Evolutionary conservation across 2,888 invertebrate genomes (phyloP), one percentile per base, ranked within the genome.

Genomic region (Melieria picta): DNA sequence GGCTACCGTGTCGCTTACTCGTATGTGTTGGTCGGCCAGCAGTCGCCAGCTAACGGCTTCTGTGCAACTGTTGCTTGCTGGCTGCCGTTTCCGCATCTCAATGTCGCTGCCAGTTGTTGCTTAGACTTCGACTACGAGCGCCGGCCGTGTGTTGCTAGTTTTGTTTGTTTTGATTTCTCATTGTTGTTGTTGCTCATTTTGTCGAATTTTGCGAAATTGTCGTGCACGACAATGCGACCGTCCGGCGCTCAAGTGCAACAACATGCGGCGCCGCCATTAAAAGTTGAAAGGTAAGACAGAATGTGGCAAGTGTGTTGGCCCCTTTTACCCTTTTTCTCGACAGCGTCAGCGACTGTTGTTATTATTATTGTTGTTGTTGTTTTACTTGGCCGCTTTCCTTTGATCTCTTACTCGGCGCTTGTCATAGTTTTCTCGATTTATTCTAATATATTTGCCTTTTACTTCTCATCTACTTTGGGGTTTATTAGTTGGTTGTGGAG

Each of bases 11-110:
- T 45, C 16, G 52, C 60, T 30, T 13, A 52, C 30, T 67, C 58
- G 60, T 67, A 30, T 30, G 30, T 30, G 30, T 30, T 30, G 30
- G 30, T 30, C 30, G 30, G 30, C 3, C 64, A 64, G 50, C 64
- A 43, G 45, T 60, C 60, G 52, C 67, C 60, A 63, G 47, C 62
- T 69, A 69, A 69, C 69, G 69, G 69, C 69, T 69, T 63, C 63
- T 63, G 69, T 69, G 55, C 46, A 47, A 45, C 52, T 7, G 45
- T n/a, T 65, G 55, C 43, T 30, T 30, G 16, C 43, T 16, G 55
- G 45, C 56, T 11, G 30, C 52, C 43, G 30, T 43, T 42, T 42
- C 45, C 45, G 45, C 61, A 65, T 58, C 58, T 52, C 45, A 50
- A 48, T 48, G 43, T 55, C 55, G 48, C 68, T 47, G 50, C 48